Evolutionary conservation across 2,888 invertebrate species (phyloP), one percentile per base, ranked within the genome.

Genomic region (Amaurobius ferox): DNA sequence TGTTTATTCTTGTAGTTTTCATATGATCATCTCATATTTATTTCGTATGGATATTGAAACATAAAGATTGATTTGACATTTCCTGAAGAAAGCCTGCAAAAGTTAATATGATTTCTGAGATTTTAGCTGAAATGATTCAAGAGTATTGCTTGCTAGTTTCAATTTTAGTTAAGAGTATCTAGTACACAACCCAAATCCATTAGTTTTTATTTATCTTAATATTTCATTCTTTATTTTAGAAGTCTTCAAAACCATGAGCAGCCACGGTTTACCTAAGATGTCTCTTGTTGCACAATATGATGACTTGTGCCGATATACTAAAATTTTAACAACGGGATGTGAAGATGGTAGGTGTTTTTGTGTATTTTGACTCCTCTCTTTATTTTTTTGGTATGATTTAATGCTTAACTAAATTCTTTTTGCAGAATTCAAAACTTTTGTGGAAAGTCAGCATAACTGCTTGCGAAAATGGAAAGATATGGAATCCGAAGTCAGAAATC

Each of bases 381-480:
- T 61, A n/a, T n/a, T n/a, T 29, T n/a, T 30, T 71, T 28, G 35
- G 26, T 32, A 30, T 68, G 32, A n/a, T 39, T 73, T 62, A 30
- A 61, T 64, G 30, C 66, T 6, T 0, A 28, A 29, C 55, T 28
- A 48, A 0, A 26, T 0, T 26, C 7, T 26, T 64, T 72, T 77
- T 90, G 0, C 89, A 96, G 96, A 95, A 92, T 95, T 96, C 90
- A 91, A 95, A 64, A 94, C 94, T 86, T 95, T 96, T 90, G 93
- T 95, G 0, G 93, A 94, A 89, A 94, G 95, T 90, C 94, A 95
- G 90, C 95, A 95, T 90, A 94, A 94, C 91, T 94, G 95, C 89
- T 93, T 94, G 5, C 92, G 93, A 23, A 94, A 95, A 89, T 95
- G 95, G 94, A 91, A 94, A 0, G 93, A 93, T 0, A 93, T 95